phyloP scores from a whole-genome alignment of 2,797 vertebrate genomes.

The Coilia nasus region DNA sequence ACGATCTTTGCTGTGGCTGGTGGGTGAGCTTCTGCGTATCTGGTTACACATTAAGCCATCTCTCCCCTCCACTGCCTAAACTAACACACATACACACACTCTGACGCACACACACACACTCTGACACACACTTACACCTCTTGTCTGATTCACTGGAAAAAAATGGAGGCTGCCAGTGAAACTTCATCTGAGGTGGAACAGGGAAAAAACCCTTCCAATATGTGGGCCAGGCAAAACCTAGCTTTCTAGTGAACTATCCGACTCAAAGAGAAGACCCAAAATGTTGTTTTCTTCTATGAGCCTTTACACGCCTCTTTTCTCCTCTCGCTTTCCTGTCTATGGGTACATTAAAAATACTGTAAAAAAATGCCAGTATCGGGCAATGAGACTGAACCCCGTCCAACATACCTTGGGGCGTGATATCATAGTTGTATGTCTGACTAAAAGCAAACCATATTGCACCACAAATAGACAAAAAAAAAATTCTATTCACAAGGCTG shows the following conservation, averaged over 20 bases:
- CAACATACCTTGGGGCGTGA: no score
- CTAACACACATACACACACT: conserved; percentile 21
- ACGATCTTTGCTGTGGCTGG: neutral
- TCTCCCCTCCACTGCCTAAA: neutral
- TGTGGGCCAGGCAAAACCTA: neutral
- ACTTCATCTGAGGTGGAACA: neutral
- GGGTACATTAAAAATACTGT: no score
- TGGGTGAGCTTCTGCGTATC: neutral
- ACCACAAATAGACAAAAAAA: no score
- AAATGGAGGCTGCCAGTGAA: neutral
- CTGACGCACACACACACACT: neutral
- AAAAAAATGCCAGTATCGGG: no score
- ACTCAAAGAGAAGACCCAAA: neutral
- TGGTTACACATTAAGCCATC: neutral
- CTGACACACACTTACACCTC: conserved; percentile 23
- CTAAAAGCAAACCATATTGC: no score
- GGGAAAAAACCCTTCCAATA: neutral
- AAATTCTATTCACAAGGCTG: no score
- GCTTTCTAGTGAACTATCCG: neutral
- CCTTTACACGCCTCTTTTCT: neutral
- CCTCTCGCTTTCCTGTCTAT: no score
- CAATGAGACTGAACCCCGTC: no score
- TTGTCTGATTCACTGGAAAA: neutral
- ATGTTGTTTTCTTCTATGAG: neutral
- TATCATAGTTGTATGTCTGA: no score